phyloP scores from a whole-genome alignment of 2,113 vertebrate genomes.

The Cyanoderma ruficeps region DNA sequence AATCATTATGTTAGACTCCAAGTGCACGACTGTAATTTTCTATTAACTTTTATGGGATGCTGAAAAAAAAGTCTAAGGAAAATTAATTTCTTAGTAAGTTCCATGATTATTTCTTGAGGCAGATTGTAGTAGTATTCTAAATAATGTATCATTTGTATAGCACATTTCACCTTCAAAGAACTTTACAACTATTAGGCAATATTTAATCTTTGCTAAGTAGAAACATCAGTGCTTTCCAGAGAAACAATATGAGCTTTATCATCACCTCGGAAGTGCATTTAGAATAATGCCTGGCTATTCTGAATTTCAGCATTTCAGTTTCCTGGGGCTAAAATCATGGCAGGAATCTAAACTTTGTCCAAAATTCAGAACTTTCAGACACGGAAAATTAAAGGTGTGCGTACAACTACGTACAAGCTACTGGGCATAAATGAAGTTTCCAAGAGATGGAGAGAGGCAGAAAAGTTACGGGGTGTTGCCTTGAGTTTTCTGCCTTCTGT shows the following conservation, averaged over 20 bases:
- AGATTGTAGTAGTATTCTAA: neutral
- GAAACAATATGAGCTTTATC: neutral
- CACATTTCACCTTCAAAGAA: constrained; percentile 42
- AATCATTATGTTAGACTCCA: neutral
- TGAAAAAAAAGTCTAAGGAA: neutral
- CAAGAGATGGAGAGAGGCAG: neutral
- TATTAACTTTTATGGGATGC: constrained; percentile 14
- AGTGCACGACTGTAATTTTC: neutral
- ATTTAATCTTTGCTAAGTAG: neutral
- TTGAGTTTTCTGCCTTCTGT: too few relatives aligned
- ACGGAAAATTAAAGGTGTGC: neutral
- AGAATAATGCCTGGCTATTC: neutral
- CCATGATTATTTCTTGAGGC: constrained; percentile 1
- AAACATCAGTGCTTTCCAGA: neutral
- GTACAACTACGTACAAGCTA: neutral
- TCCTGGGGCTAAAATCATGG: neutral
- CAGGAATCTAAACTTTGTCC: neutral
- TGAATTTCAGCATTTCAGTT: neutral
- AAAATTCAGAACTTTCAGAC: neutral
- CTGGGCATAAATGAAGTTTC: neutral
- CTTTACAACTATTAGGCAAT: neutral
- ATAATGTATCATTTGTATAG: neutral
- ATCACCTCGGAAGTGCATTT: neutral
- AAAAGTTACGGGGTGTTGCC: neutral
- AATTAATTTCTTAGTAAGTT: constrained; percentile 18